Base-by-base conservation (phyloP, 2,888 invertebrate species). In the Epistrophe eligans region DNA sequence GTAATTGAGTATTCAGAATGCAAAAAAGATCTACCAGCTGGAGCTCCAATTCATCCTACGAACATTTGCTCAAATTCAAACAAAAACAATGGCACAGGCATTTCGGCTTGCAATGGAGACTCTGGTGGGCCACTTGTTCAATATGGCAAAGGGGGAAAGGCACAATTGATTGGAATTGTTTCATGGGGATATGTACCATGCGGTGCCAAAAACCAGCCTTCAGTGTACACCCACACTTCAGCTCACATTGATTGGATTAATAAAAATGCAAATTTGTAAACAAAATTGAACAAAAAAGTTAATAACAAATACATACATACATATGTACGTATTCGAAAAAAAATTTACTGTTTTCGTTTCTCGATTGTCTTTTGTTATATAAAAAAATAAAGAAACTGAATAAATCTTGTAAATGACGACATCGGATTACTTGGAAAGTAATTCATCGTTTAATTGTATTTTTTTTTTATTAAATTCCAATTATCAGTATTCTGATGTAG, bases 111-210 rank as follows among this genome's bases (percentile, higher is more conserved):
- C 89, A 92, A 91, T 72, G 93, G 92, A 6, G 93, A 93, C 88
- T 92, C 92, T 24, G 92, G 92, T 43, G 92, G 92, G 9, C 92
- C 92, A 28, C 77, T 92, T 60, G 91, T 92, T 6, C 89, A 91
- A 32, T 90, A 90, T 67, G 50, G 62, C 32, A 40, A 43, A 7
- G 43, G 77, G 0, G 87, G 89, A 4, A n/a, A 89, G 45, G 60
- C 89, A 62, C 89, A 92, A 58, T 90, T 93, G 52, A 90, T 94
- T 76, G 94, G 94, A 82, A 85, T 94, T 62, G 93, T 94, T 15
- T 94, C 94, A 38, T 94, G 94, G 94, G 94, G 94, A 13, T 90
- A 90, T 50, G 91, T 92, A 57, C 94, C 94, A 50, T 94, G 94
- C 74, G 94, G 93, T 8, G 2, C 84, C 4, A 88, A 80, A 15